Evolutionary conservation across 2,888 invertebrate species (phyloP).

Genomic region (Leptinotarsa haldemani): DNA sequence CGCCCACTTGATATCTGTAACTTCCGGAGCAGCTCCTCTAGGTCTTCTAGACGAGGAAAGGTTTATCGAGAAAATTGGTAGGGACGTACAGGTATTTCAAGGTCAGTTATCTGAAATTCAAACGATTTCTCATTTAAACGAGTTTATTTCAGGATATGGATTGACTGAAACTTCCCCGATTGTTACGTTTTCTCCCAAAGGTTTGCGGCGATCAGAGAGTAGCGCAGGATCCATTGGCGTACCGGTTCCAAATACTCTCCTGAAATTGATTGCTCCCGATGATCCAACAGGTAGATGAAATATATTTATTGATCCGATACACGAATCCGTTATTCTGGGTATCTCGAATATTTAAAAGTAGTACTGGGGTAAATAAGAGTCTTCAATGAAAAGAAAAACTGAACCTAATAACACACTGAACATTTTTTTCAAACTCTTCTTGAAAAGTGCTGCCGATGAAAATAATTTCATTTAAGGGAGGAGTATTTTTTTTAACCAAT

Average conservation of each 20-base stretch:
- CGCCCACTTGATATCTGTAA: slow-evolving; percentile 67
- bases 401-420: too few species aligned
- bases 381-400: too few species aligned
- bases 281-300: slow-evolving; percentile 46
- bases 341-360: too few species aligned
- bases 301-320: neutral
- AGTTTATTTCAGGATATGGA: slow-evolving; percentile 71
- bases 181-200: slow-evolving; percentile 62
- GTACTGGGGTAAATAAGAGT: too few species aligned
- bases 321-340: too few species aligned
- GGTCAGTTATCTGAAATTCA: slow-evolving; percentile 46
- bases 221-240: slow-evolving; percentile 68
- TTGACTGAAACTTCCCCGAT: slow-evolving; percentile 79
- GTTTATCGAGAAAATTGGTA: slow-evolving; percentile 67
- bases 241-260: slow-evolving; percentile 72
- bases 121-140: neutral
- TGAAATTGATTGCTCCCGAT: slow-evolving; percentile 72
- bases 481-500: too few species aligned
- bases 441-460: too few species aligned
- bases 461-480: too few species aligned
- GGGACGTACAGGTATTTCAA: slow-evolving; percentile 56
- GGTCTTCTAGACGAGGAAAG: slow-evolving; percentile 70
- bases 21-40: slow-evolving; percentile 79
- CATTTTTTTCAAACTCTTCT: too few species aligned
- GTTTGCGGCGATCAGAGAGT: slow-evolving; percentile 25